Conservation (phyloP, 53 echinoderm and acorn worm genomes). For the Luidia sarsii region DNA sequence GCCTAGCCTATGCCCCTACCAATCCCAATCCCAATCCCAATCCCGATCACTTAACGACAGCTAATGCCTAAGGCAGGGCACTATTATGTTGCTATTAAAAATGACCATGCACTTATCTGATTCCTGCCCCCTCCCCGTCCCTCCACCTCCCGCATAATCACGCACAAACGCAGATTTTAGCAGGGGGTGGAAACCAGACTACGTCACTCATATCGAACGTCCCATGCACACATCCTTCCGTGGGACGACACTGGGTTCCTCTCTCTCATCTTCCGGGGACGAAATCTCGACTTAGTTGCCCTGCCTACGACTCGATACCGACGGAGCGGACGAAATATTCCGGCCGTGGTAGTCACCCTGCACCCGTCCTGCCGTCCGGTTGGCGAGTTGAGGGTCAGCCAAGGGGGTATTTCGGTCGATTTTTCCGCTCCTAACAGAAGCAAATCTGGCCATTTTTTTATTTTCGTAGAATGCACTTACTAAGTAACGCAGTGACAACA, state of each 20-base stretch:
- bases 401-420: background rate
- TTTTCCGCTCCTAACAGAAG: background rate
- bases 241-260: too few relatives aligned
- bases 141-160: background rate
- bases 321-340: slow-evolving; percentile 48
- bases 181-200: background rate
- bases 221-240: too few relatives aligned
- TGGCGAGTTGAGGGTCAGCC: background rate
- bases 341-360: slow-evolving; percentile 31
- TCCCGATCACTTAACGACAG: too few relatives aligned
- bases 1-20: too few relatives aligned
- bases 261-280: too few relatives aligned
- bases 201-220: background rate
- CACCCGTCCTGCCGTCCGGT: background rate
- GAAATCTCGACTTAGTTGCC: background rate
- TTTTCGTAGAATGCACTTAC: too few relatives aligned
- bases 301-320: background rate
- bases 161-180: too few relatives aligned
- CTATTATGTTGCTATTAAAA: too few relatives aligned
- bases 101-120: slow-evolving; percentile 6
- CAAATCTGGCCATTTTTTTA: too few relatives aligned
- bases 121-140: background rate
- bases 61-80: too few relatives aligned
- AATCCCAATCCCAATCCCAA: too few relatives aligned
- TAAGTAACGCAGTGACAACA: too few relatives aligned